Evolutionary conservation across 2,888 invertebrate genomes (phyloP).

Genomic region (Nemurella pictetii): DNA sequence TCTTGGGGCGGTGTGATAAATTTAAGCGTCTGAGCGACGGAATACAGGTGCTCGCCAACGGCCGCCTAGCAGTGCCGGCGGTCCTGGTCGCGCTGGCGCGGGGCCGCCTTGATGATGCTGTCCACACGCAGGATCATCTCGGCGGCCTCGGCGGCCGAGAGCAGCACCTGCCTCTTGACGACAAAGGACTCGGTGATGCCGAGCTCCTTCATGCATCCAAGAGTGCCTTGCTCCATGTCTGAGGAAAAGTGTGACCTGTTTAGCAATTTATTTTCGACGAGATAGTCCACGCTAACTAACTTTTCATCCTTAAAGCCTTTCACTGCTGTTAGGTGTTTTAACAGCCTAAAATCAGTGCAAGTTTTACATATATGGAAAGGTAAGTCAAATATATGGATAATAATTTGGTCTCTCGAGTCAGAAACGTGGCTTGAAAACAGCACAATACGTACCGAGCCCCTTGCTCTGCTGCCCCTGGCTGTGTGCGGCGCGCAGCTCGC

Average conservation of each 20-base stretch:
- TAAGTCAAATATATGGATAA: no score
- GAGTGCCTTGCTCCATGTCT: slow-evolving; percentile 87
- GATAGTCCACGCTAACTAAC: no score
- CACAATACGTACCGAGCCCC: slow-evolving; percentile 70
- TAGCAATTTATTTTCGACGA: no score
- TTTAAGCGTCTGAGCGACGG: not conserved
- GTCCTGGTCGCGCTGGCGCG: slow-evolving; percentile 84
- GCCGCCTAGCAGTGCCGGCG: slow-evolving; percentile 77
- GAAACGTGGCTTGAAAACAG: no score
- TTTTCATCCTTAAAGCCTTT: no score
- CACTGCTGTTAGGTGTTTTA: no score
- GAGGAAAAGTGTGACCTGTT: no score
- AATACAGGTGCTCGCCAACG: not conserved
- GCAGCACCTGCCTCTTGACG: slow-evolving; percentile 92
- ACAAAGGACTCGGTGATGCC: slow-evolving; percentile 97
- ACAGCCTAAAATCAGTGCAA: no score
- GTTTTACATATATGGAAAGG: no score
- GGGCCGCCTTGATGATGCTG: slow-evolving; percentile 91
- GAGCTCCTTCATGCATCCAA: slow-evolving; percentile 87
- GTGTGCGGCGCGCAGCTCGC: slow-evolving; percentile 90
- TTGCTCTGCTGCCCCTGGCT: slow-evolving; percentile 74
- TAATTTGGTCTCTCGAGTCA: no score
- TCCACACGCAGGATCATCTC: slow-evolving; percentile 99
- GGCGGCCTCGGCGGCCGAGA: slow-evolving; percentile 95
- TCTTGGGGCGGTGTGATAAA: not conserved